phyloP scores from a whole-genome alignment of 2,888 invertebrate species.

The Coleophora deauratella region DNA sequence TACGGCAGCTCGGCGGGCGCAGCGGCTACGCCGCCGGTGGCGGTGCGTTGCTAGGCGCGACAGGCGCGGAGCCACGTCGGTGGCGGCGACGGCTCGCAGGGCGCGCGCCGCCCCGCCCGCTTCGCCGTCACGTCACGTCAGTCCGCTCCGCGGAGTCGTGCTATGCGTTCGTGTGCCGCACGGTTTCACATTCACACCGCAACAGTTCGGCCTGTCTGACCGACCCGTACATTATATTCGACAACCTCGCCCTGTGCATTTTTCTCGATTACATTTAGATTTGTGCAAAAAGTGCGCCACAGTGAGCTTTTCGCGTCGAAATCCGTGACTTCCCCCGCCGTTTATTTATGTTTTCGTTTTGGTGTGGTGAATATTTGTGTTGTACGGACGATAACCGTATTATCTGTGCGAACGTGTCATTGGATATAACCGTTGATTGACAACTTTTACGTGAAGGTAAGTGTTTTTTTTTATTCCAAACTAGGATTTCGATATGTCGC shows the following conservation, averaged over 20 bases:
- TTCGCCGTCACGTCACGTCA: conserved; percentile 26
- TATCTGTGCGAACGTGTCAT: conserved; percentile 66
- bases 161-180: conserved; percentile 41
- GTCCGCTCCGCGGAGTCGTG: conserved; percentile 58
- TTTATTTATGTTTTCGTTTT: conserved; percentile 73
- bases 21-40: conserved; percentile 30
- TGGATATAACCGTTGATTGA: conserved; percentile 66
- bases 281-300: conserved; percentile 55
- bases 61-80: conserved; percentile 42
- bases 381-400: conserved; percentile 71
- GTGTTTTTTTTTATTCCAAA: conserved; percentile 28
- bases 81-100: conserved; percentile 21
- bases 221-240: conserved; percentile 68
- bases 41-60: conserved; percentile 33
- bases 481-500: conserved; percentile 42
- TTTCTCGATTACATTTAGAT: conserved; percentile 60
- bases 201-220: conserved; percentile 65
- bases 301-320: conserved; percentile 41
- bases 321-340: conserved; percentile 50
- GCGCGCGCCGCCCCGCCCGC: conserved; percentile 21
- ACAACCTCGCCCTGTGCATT: conserved; percentile 72
- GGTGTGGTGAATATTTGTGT: conserved; percentile 73
- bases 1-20: too few species aligned
- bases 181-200: conserved; percentile 37
- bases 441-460: conserved; percentile 56